Base-by-base conservation (phyloP, 2,888 invertebrate genomes). In the Caenorhabditis uteleia region DNA sequence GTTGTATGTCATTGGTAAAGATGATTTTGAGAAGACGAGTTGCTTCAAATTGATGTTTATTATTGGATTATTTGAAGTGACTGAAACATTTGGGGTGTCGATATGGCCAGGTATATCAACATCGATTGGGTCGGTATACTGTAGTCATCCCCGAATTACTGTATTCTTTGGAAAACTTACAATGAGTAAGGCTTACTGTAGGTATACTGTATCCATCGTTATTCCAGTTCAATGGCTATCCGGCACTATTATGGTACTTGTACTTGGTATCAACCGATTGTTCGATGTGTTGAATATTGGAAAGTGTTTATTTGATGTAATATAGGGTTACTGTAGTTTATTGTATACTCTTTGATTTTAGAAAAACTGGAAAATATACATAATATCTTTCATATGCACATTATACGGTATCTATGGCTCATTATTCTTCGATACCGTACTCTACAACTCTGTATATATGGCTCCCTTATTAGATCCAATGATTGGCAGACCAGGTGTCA, bases 161-260 rank as follows among this genome's bases (percentile, higher is more conserved):
- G 48, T 48, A 8, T 10, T 59, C 1, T 33, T 53, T 29, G 59
- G 59, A n/a, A 59, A 59, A 48, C 6, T 59, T 0, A 59, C 59
- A n/a, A 59, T 59, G 59, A n/a, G n/a, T n/a, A n/a, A n/a, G n/a
- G n/a, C n/a, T n/a, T n/a, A n/a, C n/a, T n/a, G n/a, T n/a, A n/a
- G n/a, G n/a, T n/a, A n/a, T n/a, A n/a, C n/a, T n/a, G n/a, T n/a
- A n/a, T n/a, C n/a, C n/a, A n/a, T n/a, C n/a, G n/a, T n/a, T n/a
- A n/a, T n/a, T n/a, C n/a, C n/a, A n/a, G 47, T 59, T 23, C 59
- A 59, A 48, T 59, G 59, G 59, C 27, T 53, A 7, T 47, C 53
- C 5, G 59, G 59, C 0, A 53, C 53, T 7, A 26, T 50, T 3
- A 36, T 47, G n/a, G 42, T 36, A 7, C 31, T 53, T 1, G 43